Conservation (phyloP, 1,140 invertebrate species). For the Myzus persicae region DNA sequence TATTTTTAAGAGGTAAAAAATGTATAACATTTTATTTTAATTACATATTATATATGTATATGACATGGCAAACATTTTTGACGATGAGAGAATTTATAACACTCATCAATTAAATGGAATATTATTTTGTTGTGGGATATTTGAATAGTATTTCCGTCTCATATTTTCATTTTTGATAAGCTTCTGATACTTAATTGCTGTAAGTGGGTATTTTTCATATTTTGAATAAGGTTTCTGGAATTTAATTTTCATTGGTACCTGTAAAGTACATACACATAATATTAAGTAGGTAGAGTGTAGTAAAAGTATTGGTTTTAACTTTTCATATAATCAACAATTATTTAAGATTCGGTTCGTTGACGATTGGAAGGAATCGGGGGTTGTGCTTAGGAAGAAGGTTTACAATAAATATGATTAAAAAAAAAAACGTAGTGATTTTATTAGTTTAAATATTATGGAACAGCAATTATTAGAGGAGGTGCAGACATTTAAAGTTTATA, state of each 20-base stretch:
- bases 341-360: too few species aligned
- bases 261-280: background rate
- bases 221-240: conserved; percentile 53
- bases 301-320: background rate
- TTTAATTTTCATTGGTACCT: conserved; percentile 58
- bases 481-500: background rate
- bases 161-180: conserved; percentile 52
- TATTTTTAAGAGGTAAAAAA: conserved; percentile 43
- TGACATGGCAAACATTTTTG: conserved; percentile 30
- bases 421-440: background rate
- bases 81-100: background rate
- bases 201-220: conserved; percentile 45
- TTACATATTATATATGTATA: background rate
- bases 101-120: background rate
- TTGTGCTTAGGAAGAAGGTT: background rate
- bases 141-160: conserved; percentile 38
- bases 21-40: conserved; percentile 37
- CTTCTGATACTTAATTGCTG: conserved; percentile 21
- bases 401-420: background rate
- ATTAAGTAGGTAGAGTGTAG: background rate
- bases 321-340: too few species aligned
- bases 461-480: background rate
- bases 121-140: conserved; percentile 16
- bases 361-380: too few species aligned
- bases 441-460: background rate